These are phyloP conservation scores for Malachius bipustulatus DNA, from an alignment of 2,888 invertebrate species.

Conservation along the genomic window DNA sequence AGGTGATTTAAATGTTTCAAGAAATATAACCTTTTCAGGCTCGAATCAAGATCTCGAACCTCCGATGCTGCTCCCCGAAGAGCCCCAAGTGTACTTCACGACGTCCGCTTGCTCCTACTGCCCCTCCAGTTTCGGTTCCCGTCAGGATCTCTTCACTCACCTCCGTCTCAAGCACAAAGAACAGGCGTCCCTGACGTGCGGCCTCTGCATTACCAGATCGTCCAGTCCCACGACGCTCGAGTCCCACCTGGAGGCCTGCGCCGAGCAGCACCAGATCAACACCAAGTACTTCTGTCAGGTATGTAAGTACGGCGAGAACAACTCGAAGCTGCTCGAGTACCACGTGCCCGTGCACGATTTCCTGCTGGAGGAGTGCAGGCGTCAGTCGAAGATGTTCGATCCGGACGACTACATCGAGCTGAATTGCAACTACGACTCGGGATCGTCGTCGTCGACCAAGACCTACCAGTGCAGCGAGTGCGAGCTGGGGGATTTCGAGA, in stretches of 20 bases:
- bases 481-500: constrained; percentile 31
- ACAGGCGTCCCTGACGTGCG: constrained; percentile 43
- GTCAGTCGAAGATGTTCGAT: constrained; percentile 34
- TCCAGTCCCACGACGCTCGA: constrained; percentile 38
- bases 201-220: constrained; percentile 43
- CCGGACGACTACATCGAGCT: constrained; percentile 39
- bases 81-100: constrained; percentile 18
- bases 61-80: constrained; percentile 14
- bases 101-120: constrained; percentile 31
- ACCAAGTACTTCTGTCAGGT: constrained; percentile 40
- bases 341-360: constrained; percentile 45
- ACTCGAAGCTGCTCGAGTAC: constrained; percentile 39
- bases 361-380: constrained; percentile 33
- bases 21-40: too few species aligned
- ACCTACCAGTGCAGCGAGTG: constrained; percentile 27
- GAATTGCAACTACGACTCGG: constrained; percentile 23
- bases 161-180: constrained; percentile 42
- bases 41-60: too few species aligned
- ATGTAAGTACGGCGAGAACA: constrained; percentile 45
- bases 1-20: too few species aligned
- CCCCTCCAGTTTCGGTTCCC: constrained; percentile 35
- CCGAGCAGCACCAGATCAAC: constrained; percentile 33
- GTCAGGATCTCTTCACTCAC: constrained; percentile 43
- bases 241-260: constrained; percentile 41
- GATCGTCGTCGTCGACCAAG: constrained; percentile 19